phyloP scores from a whole-genome alignment of 2,113 vertebrate species.

The Ploceus nigricollis region DNA sequence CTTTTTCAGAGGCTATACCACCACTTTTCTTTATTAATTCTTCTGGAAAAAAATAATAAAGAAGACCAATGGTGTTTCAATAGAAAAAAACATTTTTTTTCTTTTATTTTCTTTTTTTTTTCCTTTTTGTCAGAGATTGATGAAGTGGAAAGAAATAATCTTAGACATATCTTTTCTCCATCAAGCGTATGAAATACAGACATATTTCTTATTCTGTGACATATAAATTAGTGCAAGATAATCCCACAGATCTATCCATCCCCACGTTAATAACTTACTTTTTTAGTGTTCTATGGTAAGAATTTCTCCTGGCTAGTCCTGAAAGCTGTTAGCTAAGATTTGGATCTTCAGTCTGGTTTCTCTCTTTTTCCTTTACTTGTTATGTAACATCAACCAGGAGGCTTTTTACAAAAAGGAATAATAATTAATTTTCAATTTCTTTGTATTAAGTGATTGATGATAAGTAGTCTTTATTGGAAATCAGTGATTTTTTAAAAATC shows the following conservation, averaged over 20 bases:
- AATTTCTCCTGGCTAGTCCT: not conserved
- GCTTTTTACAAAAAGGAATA: not conserved
- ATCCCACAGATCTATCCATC: not conserved
- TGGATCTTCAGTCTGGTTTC: not conserved
- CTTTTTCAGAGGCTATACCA: slow-evolving; percentile 2
- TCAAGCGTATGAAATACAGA: not conserved
- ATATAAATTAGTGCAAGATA: not conserved
- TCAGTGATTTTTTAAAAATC: not conserved
- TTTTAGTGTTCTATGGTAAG: not conserved
- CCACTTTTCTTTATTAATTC: slow-evolving; percentile 13
- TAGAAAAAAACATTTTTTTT: not conserved
- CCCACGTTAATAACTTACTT: not conserved
- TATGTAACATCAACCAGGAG: not conserved
- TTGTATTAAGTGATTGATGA: not conserved
- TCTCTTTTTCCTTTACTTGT: not conserved
- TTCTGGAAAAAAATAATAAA: slow-evolving; percentile 9
- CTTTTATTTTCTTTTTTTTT: too few relatives aligned
- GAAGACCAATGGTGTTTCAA: not conserved
- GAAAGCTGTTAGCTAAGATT: not conserved
- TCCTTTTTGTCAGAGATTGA: not conserved
- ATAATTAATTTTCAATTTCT: not conserved
- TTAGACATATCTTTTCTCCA: not conserved
- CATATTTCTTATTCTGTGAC: not conserved
- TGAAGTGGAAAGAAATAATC: not conserved
- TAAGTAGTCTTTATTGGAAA: not conserved